Evolutionary conservation across 1,140 invertebrate genomes (phyloP), one percentile per base, ranked within the genome.

Genomic region (Choristoneura fumiferana): DNA sequence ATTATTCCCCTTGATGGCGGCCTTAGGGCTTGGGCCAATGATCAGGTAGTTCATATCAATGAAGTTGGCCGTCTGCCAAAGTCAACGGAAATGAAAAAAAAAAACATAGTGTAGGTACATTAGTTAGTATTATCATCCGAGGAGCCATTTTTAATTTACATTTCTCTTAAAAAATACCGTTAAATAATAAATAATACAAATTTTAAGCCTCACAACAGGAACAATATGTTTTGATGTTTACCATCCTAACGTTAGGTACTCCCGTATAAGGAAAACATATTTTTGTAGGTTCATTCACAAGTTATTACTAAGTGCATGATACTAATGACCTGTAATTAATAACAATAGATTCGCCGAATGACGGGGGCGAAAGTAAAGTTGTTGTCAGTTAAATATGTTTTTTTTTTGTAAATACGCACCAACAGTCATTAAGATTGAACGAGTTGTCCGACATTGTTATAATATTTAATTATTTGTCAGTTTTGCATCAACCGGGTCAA

Each of bases 341-440:
- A 43, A 43, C 22, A 14, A 22, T 43, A 43, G 22, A 43, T 43
- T 15, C 38, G 38, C 14, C 14, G 38, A 8, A 14, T 43, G 8
- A n/a, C 40, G 15, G 40, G 15, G 22, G 40, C 22, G 40, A 43
- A 43, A 43, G 40, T 43, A 17, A n/a, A 12, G 8, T 4, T 12
- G 40, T 18, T 43, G 40, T 43, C 40, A 18, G 40, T 43, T 18
- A 43, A 18, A 14, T 17, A 43, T 43, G 17, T 43, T 43, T 40
- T 43, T n/a, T n/a, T n/a, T n/a, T 43, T 43, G 40, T 43, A 43
- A 43, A 18, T 43, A 43, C 14, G 9, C n/a, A n/a, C n/a, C n/a
- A n/a, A 12, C 40, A 17, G 9, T 43, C 40, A 17, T 43, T 43
- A 22, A 43, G 40, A 43, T 17, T n/a, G n/a, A 18, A 43, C 40